These are phyloP conservation scores for Amphipoea oculea DNA, from an alignment of 2,888 invertebrate species.

Conservation along the genomic window DNA sequence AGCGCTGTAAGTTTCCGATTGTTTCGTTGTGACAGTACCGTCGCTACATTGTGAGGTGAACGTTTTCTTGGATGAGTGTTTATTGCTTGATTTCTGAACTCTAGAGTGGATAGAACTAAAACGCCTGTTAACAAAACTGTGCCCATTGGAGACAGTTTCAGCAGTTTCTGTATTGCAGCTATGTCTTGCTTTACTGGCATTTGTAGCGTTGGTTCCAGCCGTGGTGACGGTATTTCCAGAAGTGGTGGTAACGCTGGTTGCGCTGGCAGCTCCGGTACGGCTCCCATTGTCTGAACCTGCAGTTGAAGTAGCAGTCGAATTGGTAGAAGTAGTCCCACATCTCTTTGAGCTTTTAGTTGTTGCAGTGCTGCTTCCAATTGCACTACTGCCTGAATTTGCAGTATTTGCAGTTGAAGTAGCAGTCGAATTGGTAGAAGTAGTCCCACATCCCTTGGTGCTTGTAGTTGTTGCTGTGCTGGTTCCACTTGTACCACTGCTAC, in stretches of 20 bases:
- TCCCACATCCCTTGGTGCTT: not conserved
- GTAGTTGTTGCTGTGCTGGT: not conserved
- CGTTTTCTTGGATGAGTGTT: not conserved
- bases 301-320: no score
- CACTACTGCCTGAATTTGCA: not conserved
- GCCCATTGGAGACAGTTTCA: not conserved
- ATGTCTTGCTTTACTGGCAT: not conserved
- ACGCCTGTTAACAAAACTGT: not conserved
- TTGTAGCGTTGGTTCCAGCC: not conserved
- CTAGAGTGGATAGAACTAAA: accelerated
- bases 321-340: not conserved
- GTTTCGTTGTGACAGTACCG: not conserved
- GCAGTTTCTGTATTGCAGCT: not conserved
- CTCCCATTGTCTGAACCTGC: not conserved
- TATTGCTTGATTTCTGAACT: not conserved
- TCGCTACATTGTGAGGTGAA: not conserved
- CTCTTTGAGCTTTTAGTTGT: not conserved
- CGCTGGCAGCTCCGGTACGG: not conserved
- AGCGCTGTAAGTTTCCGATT: not conserved
- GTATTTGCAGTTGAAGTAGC: not conserved
- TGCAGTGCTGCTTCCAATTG: no score
- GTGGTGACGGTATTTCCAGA: not conserved
- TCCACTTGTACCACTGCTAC: no score
- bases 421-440: not conserved
- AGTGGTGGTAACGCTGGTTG: not conserved